Evolutionary conservation across 1,140 invertebrate species (phyloP), one percentile per base, ranked within the genome.

Genomic region (Mercenaria mercenaria): DNA sequence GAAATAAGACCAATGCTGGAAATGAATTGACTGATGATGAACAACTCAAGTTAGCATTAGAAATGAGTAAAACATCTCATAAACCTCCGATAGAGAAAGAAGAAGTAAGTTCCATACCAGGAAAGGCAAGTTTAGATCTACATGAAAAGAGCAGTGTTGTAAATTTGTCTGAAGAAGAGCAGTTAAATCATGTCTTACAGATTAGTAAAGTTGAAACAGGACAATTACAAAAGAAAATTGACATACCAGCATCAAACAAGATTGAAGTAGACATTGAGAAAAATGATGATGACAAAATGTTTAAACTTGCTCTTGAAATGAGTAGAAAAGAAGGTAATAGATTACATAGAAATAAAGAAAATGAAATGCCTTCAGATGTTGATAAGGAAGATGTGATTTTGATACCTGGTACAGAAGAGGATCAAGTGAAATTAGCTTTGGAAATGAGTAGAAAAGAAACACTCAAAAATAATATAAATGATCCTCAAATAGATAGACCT

Each of bases 141-240:
- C 15, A 39, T 72, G 37, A 23, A 29, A 74, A n/a, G n/a, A 29
- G 13, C 34, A 74, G n/a, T 41, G 37, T 41, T 29, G n/a, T 29
- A 23, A 74, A 41, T 18, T 43, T 80, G 4, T n/a, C 76, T 52
- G 76, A 80, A 29, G 50, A 80, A 15, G 76, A 80, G 26, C 23
- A 80, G 26, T 80, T 52, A 47, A 39, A 80, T 8, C 50, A 41
- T 52, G 76, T 43, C 23, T 23, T 80, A 29, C 43, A 80, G 11
- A 56, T 37, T 20, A 80, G 76, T 29, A 80, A 56, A 80, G 1
- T 4, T 52, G 13, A 80, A 34, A 39, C 37, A 74, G 67, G 15
- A 26, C 18, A 4, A 39, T 39, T 39, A 18, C 37, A 74, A 74
- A 26, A 74, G 6, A 74, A 20, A 18, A 4, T 4, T 11, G 26